Conservation (phyloP, 2,113 vertebrate genomes). For the Aptenodytes patagonicus region DNA sequence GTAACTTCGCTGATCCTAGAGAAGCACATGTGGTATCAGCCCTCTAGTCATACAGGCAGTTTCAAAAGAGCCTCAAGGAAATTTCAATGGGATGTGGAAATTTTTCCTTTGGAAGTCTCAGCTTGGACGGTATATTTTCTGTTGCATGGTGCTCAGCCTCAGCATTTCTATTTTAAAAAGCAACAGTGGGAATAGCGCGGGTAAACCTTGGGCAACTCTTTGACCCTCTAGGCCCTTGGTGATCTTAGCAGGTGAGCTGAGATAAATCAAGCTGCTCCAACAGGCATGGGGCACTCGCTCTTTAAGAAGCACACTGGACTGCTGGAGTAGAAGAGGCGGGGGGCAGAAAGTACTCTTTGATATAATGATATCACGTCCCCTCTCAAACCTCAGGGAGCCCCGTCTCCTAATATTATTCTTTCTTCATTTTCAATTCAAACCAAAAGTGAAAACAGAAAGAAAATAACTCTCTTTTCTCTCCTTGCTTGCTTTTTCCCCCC, state of each 20-base stretch:
- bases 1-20: not conserved
- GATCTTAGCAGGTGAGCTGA: conserved; percentile 65
- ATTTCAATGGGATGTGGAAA: not conserved
- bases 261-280: conserved; percentile 14
- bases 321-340: conserved; percentile 4
- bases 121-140: not conserved
- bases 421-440: conserved; percentile 69
- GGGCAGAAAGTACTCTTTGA: conserved; percentile 59
- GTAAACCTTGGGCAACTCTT: conserved; percentile 34
- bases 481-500: not conserved
- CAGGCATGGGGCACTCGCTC: not conserved
- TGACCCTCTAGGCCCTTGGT: conserved; percentile 46
- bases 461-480: conserved; percentile 5
- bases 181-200: not conserved
- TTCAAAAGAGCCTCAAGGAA: not conserved
- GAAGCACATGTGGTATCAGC: not conserved
- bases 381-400: conserved; percentile 50
- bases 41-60: not conserved
- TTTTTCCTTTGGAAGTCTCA: not conserved
- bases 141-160: not conserved
- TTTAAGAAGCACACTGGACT: not conserved
- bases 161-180: not conserved
- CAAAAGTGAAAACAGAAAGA: conserved; percentile 67
- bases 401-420: conserved; percentile 46
- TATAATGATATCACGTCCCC: conserved; percentile 30